phyloP scores from a whole-genome alignment of 2,797 vertebrate genomes.

The Euphonia xanthogaster region DNA sequence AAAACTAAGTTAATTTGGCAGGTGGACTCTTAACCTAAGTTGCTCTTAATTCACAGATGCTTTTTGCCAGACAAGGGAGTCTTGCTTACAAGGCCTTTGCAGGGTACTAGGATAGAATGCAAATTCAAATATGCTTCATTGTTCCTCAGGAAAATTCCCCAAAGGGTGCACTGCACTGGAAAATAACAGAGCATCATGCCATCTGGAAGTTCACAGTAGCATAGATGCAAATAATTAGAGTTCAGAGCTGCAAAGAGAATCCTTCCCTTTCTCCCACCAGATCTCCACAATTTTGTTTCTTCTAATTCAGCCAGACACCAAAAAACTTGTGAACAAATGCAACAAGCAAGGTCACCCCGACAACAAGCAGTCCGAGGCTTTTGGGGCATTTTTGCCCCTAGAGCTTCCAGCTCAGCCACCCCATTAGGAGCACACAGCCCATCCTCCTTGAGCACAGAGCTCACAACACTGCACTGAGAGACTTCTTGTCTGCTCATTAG shows the following conservation, averaged over 20 bases:
- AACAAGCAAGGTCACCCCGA: background rate
- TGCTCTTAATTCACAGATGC: background rate
- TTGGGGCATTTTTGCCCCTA: background rate
- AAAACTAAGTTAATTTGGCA: slow-evolving; percentile 44
- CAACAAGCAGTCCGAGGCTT: background rate
- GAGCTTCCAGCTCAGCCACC: background rate
- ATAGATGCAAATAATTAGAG: slow-evolving; percentile 24
- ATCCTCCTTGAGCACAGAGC: background rate
- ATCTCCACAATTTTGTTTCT: background rate
- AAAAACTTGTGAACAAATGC: background rate
- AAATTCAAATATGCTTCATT: slow-evolving; percentile 11
- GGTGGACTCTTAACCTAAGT: slow-evolving; percentile 35
- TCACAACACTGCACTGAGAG: fast-evolving
- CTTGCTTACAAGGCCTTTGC: background rate
- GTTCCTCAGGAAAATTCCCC: background rate
- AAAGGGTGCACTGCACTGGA: background rate
- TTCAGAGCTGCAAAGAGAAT: background rate
- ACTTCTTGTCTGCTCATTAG: background rate
- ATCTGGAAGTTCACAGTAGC: slow-evolving; percentile 32
- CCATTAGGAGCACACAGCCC: fast-evolving
- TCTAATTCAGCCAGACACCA: background rate
- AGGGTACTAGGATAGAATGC: background rate
- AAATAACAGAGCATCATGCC: background rate
- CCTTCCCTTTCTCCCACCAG: background rate
- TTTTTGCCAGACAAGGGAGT: background rate